Evolutionary conservation across 37 sponge, comb jelly and placozoan species (phyloP), one percentile per base, ranked within the genome.

Genomic region (Eunapius fragilis): DNA sequence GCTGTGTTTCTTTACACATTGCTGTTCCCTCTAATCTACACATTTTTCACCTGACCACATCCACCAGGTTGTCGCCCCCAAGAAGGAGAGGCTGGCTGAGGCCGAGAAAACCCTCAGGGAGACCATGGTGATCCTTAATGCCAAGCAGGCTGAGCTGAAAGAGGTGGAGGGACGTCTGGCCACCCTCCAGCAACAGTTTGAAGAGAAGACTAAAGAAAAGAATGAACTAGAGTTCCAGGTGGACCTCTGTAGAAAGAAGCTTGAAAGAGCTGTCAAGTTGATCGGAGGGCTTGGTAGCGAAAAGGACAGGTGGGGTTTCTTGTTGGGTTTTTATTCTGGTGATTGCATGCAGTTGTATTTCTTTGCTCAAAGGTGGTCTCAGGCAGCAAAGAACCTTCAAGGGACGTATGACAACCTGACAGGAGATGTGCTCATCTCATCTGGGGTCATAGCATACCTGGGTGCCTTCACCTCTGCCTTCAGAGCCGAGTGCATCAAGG

Each of bases 251-350:
- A 96, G 96, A 49, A 98, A 93, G 91, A 98, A 98, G 72, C 89
- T 98, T 80, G 97, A 93, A 47, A 80, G 99, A 92, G 99, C 99
- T 70, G 91, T 93, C 88, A 98, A 98, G 84, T 89, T 98, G 79
- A 98, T 98, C 38, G 97, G 99, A 75, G 99, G 99, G 19, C 89
- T 98, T 76, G 99, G 99, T 37, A 97, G 99, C 28, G 99, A 98
- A 89, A 98, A 95, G 70, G 94, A 93, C 35, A 81, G 98, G 83
- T 85, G 0, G 37, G 76, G 25, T 23, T 31, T 4, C 41, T 41
- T 41, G 3, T 9, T 3, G 6, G 3, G 41, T 41, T 6, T 38
- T 33, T 9, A 5, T 25, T 13, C 11, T 26, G 37, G 25, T 38
- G 31, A 7, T 24, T 3, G 68, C 70, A 69, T 13, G 30, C 31